Base-by-base conservation (phyloP, 2,888 invertebrate species). In the Drosophila subsilvestris region DNA sequence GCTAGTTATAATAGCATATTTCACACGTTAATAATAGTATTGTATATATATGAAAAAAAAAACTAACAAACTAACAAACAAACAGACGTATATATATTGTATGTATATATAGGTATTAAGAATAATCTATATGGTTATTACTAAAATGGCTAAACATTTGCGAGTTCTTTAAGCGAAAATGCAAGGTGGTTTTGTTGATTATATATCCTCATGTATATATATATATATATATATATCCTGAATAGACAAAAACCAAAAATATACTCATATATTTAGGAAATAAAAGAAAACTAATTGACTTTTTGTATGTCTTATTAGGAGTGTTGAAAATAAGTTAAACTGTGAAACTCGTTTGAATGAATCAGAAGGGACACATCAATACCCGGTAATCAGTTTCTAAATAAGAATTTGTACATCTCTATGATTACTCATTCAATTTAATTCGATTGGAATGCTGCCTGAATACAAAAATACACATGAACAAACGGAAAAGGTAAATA, bases 1-100 rank as follows among this genome's bases (percentile, higher is more conserved):
- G 71, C 58, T 61, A 71, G 63, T 27, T 55, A 71, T 71, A 42
- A 72, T 72, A 45, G 73, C 51, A 72, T 70, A 70, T 61, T 51
- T 61, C 61, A 62, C 63, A 71, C 42, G 20, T 42, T 22, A 32
- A 53, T 32, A 51, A 51, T 50, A 17, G 50, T 29, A 50, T 18
- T 50, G 50, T 60, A 68, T 68, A 69, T 9, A 25, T 55, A 45
- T 48, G n/a, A 3, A 22, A 32, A 47, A 20, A 53, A 53, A 49
- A 73, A 73, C n/a, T n/a, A n/a, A n/a, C n/a, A n/a, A n/a, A n/a
- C n/a, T n/a, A n/a, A n/a, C n/a, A n/a, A n/a, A n/a, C n/a, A 58
- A 43, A 56, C 27, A 73, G 47, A 62, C 47, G 18, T n/a, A 72
- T 57, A 62, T 56, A 44, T 6, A 62, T 43, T 68, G 58, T 18